Conservation (phyloP, 1,140 invertebrate genomes). For the Brachionus rubens region DNA sequence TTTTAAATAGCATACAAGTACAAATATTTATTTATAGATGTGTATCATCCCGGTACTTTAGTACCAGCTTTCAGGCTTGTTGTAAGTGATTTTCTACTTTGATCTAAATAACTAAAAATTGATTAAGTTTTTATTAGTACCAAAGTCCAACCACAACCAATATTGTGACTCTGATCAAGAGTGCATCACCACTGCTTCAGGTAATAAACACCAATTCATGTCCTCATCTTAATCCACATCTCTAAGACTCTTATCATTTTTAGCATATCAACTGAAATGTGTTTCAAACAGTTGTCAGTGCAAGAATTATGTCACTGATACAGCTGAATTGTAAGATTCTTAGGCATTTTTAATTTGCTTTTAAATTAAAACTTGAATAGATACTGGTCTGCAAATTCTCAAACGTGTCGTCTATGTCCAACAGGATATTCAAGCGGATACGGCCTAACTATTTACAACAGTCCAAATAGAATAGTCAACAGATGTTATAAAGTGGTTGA, state of each 20-base stretch:
- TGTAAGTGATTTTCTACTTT: not conserved
- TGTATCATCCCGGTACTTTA: not conserved
- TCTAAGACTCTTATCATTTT: not conserved
- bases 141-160: constrained; percentile 12
- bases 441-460: not conserved
- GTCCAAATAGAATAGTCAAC: not conserved
- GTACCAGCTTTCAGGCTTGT: not conserved
- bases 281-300: not conserved
- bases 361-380: too few relatives aligned
- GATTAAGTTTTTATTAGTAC: not conserved
- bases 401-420: not conserved
- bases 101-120: not conserved
- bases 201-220: not conserved
- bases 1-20: not conserved
- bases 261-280: not conserved
- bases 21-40: not conserved
- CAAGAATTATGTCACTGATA: not conserved
- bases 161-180: not conserved
- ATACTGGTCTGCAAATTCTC: not conserved
- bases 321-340: not conserved
- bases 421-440: not conserved
- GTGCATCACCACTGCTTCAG: not conserved
- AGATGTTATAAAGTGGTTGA: not conserved
- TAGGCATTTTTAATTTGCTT: not conserved
- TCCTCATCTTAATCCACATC: too few relatives aligned